Evolutionary conservation across 2,113 vertebrate species (phyloP), one percentile per base, ranked within the genome.

Genomic region (Syrmaticus mikado): DNA sequence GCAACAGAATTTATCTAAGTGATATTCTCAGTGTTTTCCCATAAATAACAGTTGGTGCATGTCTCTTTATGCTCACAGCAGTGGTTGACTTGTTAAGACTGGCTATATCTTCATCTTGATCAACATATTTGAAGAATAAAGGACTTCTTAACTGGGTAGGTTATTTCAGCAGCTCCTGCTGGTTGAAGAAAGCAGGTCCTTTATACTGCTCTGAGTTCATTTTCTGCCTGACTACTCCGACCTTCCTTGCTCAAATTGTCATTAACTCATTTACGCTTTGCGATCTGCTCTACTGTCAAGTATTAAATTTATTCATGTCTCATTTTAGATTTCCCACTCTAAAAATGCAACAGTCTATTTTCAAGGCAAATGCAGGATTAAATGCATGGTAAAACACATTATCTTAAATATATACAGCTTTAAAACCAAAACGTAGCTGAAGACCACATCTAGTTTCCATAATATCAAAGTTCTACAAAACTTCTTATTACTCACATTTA

Each of bases 221-320:
- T 94, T 96, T 93, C 95, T 96, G 92, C 88, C 86, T 84, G 92
- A 75, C 86, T 93, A 80, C 73, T 92, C 66, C 61, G 62, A 90
- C 92, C 90, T 85, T 91, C 91, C 77, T 46, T 83, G 83, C 52
- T 83, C 92, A 86, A 93, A 93, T 68, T 75, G 68, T 88, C 73
- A 94, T 94, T 94, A 94, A 95, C 73, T 92, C 88, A 90, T 94
- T 95, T 95, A 81, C 88, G 80, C 70, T 92, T 72, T 84, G 79
- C 1, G 1, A 88, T 87, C 5, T 6, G 64, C 61, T 91, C 21
- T 52, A 20, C 41, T 53, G 34, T 71, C 76, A 87, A 90, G 88
- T 55, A 81, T 55, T 85, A 77, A 55, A 87, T 81, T 70, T 74
- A 80, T 93, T 91, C 82, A 41, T 55, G 72, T 43, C 87, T 90